phyloP scores from a whole-genome alignment of 2,888 invertebrate genomes.

The Phymatocera aterrima region DNA sequence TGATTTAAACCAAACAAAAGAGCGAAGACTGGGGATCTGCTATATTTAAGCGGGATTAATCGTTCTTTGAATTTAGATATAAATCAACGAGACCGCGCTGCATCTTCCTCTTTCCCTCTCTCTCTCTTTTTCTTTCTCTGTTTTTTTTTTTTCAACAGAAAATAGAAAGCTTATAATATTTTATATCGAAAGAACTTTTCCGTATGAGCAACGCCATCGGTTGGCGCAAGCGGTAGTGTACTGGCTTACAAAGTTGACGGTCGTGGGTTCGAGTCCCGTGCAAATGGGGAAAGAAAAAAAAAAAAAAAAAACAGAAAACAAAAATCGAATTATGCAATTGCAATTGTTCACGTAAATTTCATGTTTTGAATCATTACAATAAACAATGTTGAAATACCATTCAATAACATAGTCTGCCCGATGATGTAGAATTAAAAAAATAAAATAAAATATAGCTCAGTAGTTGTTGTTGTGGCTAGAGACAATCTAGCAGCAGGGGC shows the following conservation, averaged over 20 bases:
- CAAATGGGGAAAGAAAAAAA: not conserved
- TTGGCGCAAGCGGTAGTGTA: slow-evolving; percentile 50
- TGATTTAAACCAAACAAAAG: slow-evolving; percentile 17
- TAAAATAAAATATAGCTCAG: not conserved
- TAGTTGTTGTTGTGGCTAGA: slow-evolving; percentile 51
- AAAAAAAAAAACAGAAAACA: not conserved
- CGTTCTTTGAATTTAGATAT: slow-evolving; percentile 29
- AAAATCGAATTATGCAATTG: not conserved
- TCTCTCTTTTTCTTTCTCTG: not conserved
- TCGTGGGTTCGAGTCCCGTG: slow-evolving; percentile 53
- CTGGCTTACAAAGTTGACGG: slow-evolving; percentile 52
- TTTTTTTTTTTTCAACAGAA: not conserved
- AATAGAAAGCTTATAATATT: no score
- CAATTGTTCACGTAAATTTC: not conserved
- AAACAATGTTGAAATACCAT: not conserved
- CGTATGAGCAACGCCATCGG: not conserved
- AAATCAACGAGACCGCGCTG: not conserved
- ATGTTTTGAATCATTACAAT: not conserved
- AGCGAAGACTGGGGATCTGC: slow-evolving; percentile 11
- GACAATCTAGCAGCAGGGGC: slow-evolving; percentile 60
- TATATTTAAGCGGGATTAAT: slow-evolving; percentile 19
- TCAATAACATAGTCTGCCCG: not conserved
- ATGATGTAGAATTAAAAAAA: slow-evolving; percentile 40
- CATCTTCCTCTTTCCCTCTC: not conserved
- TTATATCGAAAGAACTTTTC: not conserved